phyloP scores from a whole-genome alignment of 2,888 invertebrate species.

The Brenthis ino region DNA sequence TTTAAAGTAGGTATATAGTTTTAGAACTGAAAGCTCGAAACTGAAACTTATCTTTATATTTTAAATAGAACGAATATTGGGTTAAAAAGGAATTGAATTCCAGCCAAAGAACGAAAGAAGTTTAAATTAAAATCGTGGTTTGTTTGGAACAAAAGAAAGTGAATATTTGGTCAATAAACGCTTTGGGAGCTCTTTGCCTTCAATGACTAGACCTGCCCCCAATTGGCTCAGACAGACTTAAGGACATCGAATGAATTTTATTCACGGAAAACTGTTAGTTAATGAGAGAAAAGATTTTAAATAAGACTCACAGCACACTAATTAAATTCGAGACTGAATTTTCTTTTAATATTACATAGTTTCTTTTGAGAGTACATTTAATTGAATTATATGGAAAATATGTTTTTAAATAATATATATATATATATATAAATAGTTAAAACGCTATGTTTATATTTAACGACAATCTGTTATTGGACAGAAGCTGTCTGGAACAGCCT shows the following conservation, averaged over 20 bases:
- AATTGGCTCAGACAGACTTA: conserved; percentile 4
- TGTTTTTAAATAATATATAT: no score
- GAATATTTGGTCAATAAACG: conserved; percentile 31
- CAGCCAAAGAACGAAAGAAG: conserved; percentile 15
- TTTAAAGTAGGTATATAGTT: background rate
- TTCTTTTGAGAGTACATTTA: background rate
- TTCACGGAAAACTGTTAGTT: conserved; percentile 12
- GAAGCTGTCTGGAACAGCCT: no score
- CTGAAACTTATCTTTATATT: background rate
- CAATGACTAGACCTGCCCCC: conserved; percentile 9
- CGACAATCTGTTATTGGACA: no score
- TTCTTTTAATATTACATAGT: background rate
- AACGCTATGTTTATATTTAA: no score
- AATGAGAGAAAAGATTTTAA: conserved; percentile 11
- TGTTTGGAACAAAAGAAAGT: conserved; percentile 24
- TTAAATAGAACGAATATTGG: conserved; percentile 4
- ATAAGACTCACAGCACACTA: background rate
- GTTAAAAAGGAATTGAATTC: conserved; percentile 23
- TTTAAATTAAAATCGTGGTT: conserved; percentile 30
- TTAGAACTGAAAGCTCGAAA: background rate
- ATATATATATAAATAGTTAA: no score
- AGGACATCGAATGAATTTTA: conserved; percentile 14
- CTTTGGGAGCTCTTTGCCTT: conserved; percentile 14
- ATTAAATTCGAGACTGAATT: background rate
- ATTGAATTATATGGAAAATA: no score